These are phyloP conservation scores for Serranus cabrilla DNA, from an alignment of 2,797 vertebrate genomes.

Conservation along the genomic window DNA sequence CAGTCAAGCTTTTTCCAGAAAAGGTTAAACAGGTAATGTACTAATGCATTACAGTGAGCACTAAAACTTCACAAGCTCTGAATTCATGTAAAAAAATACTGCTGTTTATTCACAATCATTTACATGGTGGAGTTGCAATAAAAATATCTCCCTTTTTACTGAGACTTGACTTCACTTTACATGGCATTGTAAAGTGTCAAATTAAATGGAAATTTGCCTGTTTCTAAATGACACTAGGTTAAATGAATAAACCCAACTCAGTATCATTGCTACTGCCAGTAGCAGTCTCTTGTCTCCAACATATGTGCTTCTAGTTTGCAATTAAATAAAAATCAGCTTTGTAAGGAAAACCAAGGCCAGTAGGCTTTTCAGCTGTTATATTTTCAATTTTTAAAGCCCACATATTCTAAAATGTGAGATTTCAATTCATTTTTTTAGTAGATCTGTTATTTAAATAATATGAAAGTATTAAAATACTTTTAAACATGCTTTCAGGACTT, in stretches of 20 bases:
- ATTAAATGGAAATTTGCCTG: no score
- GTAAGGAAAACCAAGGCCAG: constrained; percentile 7
- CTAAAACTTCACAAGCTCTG: constrained; percentile 20
- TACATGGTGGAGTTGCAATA: constrained; percentile 14
- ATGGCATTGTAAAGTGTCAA: not conserved
- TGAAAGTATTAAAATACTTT: no score
- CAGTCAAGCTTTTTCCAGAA: constrained; percentile 38
- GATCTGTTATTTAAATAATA: no score
- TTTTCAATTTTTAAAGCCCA: no score
- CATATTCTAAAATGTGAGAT: no score
- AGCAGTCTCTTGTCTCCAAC: not conserved
- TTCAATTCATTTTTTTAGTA: no score
- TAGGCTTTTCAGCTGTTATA: not conserved
- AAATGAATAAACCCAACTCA: not conserved
- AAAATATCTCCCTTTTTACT: not conserved
- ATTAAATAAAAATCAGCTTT: not conserved
- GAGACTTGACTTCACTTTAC: not conserved
- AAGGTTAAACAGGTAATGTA: constrained; percentile 44
- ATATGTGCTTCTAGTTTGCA: not conserved
- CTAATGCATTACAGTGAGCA: constrained; percentile 27
- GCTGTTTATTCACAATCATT: constrained; percentile 4
- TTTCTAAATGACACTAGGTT: not conserved
- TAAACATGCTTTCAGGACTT: no score
- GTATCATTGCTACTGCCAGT: not conserved
- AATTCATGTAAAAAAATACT: constrained; percentile 4